Evolutionary conservation across 2,113 vertebrate genomes (phyloP).

Genomic region (Hypanus sabinus): DNA sequence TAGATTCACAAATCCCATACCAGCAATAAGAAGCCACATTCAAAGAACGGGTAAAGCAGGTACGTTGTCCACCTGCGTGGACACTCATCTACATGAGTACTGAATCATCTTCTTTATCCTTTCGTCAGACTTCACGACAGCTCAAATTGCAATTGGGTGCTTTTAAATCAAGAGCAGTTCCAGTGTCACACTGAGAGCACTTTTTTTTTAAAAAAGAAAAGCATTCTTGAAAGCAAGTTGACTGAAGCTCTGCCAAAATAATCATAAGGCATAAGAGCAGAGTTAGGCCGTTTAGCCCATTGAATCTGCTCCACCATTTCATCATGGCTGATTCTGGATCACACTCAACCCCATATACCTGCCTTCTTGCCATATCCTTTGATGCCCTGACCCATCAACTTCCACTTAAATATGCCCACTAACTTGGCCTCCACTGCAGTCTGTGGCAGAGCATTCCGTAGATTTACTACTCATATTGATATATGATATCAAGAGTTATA

Average conservation of each 20-base stretch:
- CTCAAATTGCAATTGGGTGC: not conserved
- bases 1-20: not conserved
- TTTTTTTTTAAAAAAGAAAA: not conserved
- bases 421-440: too few relatives aligned
- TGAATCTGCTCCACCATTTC: too few relatives aligned
- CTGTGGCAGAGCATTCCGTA: too few relatives aligned
- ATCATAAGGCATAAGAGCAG: not conserved
- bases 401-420: too few relatives aligned
- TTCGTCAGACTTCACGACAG: not conserved
- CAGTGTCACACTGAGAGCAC: not conserved
- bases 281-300: too few relatives aligned
- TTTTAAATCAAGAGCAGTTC: not conserved
- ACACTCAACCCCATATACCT: too few relatives aligned
- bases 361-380: too few relatives aligned
- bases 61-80: not conserved
- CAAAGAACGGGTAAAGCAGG: not conserved
- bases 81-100: not conserved
- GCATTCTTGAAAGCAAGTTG: not conserved
- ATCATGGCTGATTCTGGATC: too few relatives aligned
- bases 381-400: too few relatives aligned
- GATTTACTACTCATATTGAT: too few relatives aligned
- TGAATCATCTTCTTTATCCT: not conserved
- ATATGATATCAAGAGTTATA: too few relatives aligned
- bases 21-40: not conserved
- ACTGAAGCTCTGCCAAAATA: not conserved